phyloP scores from a whole-genome alignment of 2,797 vertebrate genomes.

The Rhinogobio ventralis region DNA sequence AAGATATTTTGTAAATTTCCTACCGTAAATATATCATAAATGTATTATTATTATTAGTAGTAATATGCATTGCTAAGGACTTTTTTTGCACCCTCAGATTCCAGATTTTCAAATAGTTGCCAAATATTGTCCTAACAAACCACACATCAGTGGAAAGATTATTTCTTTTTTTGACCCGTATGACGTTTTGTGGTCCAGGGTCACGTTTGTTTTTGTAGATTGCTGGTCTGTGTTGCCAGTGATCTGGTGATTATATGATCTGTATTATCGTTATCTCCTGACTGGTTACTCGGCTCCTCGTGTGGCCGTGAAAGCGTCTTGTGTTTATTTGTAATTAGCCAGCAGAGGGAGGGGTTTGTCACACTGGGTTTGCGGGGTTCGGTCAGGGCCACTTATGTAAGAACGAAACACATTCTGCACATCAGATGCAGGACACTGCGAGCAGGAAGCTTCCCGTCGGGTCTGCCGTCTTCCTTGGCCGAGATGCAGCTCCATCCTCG shows the following conservation, averaged over 20 bases:
- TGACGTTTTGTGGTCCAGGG: too few species aligned
- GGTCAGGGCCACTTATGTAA: conserved; percentile 44
- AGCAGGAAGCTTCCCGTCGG: neutral
- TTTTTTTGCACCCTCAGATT: too few species aligned
- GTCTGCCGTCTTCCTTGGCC: neutral
- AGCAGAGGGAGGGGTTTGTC: conserved; percentile 61
- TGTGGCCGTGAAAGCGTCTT: neutral
- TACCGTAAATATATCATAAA: too few species aligned
- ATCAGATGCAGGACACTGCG: conserved; percentile 2
- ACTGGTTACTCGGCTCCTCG: neutral
- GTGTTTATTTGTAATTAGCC: conserved; percentile 15
- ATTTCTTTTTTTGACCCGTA: too few species aligned
- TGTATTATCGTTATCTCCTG: neutral
- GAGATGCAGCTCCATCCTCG: conserved; percentile 15
- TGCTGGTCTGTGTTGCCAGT: too few species aligned
- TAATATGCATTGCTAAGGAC: too few species aligned
- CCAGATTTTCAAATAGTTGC: too few species aligned
- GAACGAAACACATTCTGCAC: conserved; percentile 29
- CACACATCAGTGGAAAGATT: too few species aligned
- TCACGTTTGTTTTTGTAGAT: too few species aligned
- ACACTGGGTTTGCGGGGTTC: conserved; percentile 69
- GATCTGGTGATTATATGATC: neutral
- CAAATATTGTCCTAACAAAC: too few species aligned
- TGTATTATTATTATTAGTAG: too few species aligned
- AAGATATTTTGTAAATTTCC: too few species aligned